Evolutionary conservation across 30 jellyfish, hydroid and myxozoan genomes (phyloP), one percentile per base, ranked within the genome.

Genomic region (Turritopsis dohrnii): DNA sequence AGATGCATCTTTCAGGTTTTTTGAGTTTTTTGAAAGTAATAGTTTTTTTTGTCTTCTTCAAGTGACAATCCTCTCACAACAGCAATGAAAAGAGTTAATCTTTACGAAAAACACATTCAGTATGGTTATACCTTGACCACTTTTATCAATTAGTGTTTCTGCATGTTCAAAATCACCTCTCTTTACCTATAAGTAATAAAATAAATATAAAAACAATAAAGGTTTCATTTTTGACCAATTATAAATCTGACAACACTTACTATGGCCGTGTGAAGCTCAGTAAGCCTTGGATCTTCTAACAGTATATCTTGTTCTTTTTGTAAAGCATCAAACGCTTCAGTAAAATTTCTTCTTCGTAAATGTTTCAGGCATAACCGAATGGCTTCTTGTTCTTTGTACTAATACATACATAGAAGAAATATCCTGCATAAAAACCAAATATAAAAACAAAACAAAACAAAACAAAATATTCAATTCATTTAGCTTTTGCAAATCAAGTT

Each of bases 301-400:
- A 79, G 65, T 16, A 93, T 89, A 30, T 85, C 86, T n/a, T 96
- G 81, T 74, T 81, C 83, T 79, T 86, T 93, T 65, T 93, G 95
- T 31, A 93, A 84, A 17, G 96, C 96, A 18, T 88, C 96, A 74
- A 93, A 93, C 21, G 94, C 98, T 85, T 93, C 98, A 1, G 87
- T 76, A 81, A 88, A 93, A 52, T 93, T 93, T 94, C 89, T 93
- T 65, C 89, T 96, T 18, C 98, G 93, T 29, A 93, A 93, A 79
- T 88, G 96, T 74, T 93, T 93, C 90, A 93, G 72, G 74, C 98
- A 93, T n/a, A 93, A 84, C n/a, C 98, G 90, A 7, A 93, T 93
- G 8, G 98, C 98, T 83, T 93, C 96, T 83, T 90, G 96, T 80
- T 93, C 98, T 71, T 96, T 75, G 80, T 93, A 93, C 98, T 93